These are phyloP conservation scores for Ferrisia virgata DNA, from an alignment of 2,888 invertebrate genomes.

Conservation along the genomic window DNA sequence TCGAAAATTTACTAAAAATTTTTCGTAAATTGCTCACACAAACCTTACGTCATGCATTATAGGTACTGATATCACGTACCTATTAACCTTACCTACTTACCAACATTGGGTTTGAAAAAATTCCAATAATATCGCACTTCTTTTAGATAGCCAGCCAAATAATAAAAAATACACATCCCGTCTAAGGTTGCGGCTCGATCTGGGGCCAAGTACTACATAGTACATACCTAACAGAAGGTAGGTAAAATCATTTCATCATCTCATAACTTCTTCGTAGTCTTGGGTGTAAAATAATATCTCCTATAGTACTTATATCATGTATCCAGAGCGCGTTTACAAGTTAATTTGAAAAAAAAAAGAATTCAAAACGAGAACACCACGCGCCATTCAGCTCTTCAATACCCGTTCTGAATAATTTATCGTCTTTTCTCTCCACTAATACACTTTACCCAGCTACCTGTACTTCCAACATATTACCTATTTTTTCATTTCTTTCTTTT, in stretches of 20 bases:
- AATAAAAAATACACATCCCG: too few species aligned
- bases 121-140: too few species aligned
- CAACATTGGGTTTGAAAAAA: not conserved
- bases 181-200: too few species aligned
- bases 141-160: too few species aligned
- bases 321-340: not conserved
- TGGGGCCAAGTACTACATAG: too few species aligned
- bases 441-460: too few species aligned
- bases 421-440: not conserved
- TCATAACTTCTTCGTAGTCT: too few species aligned
- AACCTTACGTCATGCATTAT: not conserved
- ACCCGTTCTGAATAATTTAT: slow-evolving; percentile 32
- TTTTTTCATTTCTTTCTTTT: not conserved
- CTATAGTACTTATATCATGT: not conserved
- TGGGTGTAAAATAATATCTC: too few species aligned
- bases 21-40: not conserved
- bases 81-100: not conserved
- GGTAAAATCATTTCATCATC: too few species aligned
- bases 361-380: slow-evolving; percentile 21
- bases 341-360: slow-evolving; percentile 25
- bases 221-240: too few species aligned
- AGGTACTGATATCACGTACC: not conserved
- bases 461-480: too few species aligned
- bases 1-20: not conserved
- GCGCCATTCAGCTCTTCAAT: slow-evolving; percentile 22